Evolutionary conservation across 2,113 vertebrate species (phyloP).

Genomic region (Podocnemis expansa): DNA sequence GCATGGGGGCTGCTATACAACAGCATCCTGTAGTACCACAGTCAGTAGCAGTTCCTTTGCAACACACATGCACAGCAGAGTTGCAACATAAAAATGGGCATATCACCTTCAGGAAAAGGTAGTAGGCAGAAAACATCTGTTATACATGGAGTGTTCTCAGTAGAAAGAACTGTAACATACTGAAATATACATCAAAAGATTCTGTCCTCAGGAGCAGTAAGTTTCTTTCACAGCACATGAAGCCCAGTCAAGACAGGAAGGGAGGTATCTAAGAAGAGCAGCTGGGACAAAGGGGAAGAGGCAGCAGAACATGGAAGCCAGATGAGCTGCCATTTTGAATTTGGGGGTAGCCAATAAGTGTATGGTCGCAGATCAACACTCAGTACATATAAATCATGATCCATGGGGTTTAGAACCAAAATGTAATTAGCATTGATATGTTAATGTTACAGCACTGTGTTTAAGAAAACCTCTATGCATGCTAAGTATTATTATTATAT

Average conservation of each 20-base stretch:
- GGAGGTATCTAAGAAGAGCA: constrained; percentile 49
- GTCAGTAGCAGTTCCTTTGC: neutral
- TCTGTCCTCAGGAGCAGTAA: constrained; percentile 56
- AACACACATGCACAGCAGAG: constrained; percentile 42
- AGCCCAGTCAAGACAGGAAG: constrained; percentile 49
- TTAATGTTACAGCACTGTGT: neutral
- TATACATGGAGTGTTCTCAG: constrained; percentile 55
- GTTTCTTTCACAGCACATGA: constrained; percentile 51
- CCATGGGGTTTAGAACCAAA: neutral
- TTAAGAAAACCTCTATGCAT: neutral
- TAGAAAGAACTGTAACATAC: constrained; percentile 55
- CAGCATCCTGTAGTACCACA: neutral
- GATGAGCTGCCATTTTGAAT: constrained; percentile 44
- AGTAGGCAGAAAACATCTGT: constrained; percentile 60
- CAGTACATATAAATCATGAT: rapidly evolving
- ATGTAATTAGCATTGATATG: neutral
- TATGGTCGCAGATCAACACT: neutral
- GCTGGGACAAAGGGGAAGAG: constrained; percentile 43
- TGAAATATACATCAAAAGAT: constrained; percentile 65
- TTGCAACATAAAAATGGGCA: constrained; percentile 55
- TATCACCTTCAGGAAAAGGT: constrained; percentile 62
- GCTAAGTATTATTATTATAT: neutral
- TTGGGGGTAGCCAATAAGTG: neutral
- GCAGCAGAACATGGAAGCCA: constrained; percentile 43
- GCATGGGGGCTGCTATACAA: constrained; percentile 28